Evolutionary conservation across 1,140 invertebrate species (phyloP), one percentile per base, ranked within the genome.

Genomic region (Scaptomyza pallida): DNA sequence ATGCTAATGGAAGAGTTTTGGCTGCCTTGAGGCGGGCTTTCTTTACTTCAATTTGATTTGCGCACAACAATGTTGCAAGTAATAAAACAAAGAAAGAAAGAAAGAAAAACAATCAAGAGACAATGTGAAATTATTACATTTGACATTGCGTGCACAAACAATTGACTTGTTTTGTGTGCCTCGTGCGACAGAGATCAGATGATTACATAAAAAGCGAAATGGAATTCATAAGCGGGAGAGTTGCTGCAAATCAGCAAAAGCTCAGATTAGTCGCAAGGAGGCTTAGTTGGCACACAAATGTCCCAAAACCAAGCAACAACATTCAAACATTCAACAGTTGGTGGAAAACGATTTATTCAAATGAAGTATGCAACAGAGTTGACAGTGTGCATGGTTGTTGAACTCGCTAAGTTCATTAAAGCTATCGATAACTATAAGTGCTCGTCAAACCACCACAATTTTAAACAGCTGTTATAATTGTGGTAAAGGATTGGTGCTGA

Each of bases 111-210:
- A 77, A 55, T 33, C 54, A 74, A 62, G 56, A 41, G 35, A 47
- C 64, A 40, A 72, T 81, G 68, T 62, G 63, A 81, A 76, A 73
- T 76, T 63, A 48, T 76, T 54, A 67, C 33, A 50, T 72, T 75
- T 64, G 61, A 47, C 56, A 69, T 81, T 81, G 72, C 78, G 72
- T 80, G 68, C 45, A 26, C 59, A 64, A 59, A 64, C 78, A 81
- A 81, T 79, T 79, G 74, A 60, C 63, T 55, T 56, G 62, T 52
- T 69, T 59, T 35, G n/a, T n/a, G n/a, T n/a, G 59, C 47, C 64
- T 60, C 56, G 55, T 40, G 23, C 16, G 37, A 50, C 33, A 64
- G 52, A 52, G 45, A 65, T 64, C 65, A 21, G 23, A 21, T 55
- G 59, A 69, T 69, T 69, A 54, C 59, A 69, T 69, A 70, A 64